Evolutionary conservation across 2,888 invertebrate species (phyloP), one percentile per base, ranked within the genome.

Genomic region (Celastrina argiolus): DNA sequence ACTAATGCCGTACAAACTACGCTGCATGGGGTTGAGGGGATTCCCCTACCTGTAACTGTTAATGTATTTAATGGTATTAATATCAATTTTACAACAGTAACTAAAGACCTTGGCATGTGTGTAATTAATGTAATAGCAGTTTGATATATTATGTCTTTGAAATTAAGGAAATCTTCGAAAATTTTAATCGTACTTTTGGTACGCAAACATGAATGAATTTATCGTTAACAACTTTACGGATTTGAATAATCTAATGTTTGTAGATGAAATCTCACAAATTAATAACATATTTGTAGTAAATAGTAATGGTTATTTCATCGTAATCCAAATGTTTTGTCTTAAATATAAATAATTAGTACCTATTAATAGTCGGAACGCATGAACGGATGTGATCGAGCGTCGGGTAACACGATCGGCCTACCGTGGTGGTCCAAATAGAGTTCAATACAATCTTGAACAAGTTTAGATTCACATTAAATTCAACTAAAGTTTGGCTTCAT

Each of bases 321-420:
- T 7, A 7, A 16, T 45, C 45, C 12, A 16, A 51, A 14, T 18
- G 66, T 51, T 51, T 51, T 5, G 22, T 51, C 51, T 10, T 22
- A 26, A 51, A 51, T 22, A 22, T 26, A 51, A 51, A 51, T 51
- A 51, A 51, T 51, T 51, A 51, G 22, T 12, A 12, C 10, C 10
- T 51, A 51, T 51, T 51, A 26, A 51, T 51, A 51, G 26, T 51
- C 51, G 12, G 22, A 51, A 22, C 51, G 12, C 72, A 73, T 71
- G 71, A 69, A 72, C 67, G 67, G 69, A 71, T 70, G 71, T 22
- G 51, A 72, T 72, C 72, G 70, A 70, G 68, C 68, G 69, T 67
- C 58, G 65, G 67, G 69, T 67, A 70, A 73, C 67, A 67, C 67
- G 69, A 51, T 51, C 51, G 51, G 3, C 10, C 51, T 51, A 51